phyloP scores from a whole-genome alignment of 2,888 invertebrate genomes.

The Cataglyphis livida region DNA sequence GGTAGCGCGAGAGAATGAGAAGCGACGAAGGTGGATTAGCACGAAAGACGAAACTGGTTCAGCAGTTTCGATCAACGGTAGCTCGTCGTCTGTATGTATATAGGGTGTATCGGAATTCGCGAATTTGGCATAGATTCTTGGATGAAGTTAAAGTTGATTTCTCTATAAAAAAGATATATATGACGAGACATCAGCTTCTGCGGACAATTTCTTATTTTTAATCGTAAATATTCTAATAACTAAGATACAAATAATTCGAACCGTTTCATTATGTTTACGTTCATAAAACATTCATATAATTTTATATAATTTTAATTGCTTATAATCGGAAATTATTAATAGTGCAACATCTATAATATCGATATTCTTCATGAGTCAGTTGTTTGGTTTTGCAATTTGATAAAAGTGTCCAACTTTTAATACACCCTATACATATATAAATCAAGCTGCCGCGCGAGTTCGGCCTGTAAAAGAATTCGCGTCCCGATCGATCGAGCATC shows the following conservation, averaged over 20 bases:
- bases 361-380: not conserved
- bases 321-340: not conserved
- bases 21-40: conserved; percentile 70
- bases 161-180: not conserved
- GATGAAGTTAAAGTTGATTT: not conserved
- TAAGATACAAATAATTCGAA: not conserved
- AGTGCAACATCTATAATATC: not conserved
- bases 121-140: not conserved
- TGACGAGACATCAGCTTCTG: not conserved
- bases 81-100: conserved; percentile 51
- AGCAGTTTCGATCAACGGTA: conserved; percentile 77
- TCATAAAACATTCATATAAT: not conserved
- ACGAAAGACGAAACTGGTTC: conserved; percentile 80
- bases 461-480: conserved; percentile 76
- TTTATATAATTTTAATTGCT: not conserved
- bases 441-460: conserved; percentile 74
- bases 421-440: conserved; percentile 64
- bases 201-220: not conserved
- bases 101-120: conserved; percentile 28
- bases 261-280: not conserved
- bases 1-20: conserved; percentile 12
- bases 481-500: conserved; percentile 76
- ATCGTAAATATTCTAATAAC: not conserved
- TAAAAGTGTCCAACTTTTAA: conserved; percentile 6
- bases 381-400: not conserved